phyloP scores from a whole-genome alignment of 1,140 invertebrate genomes.

The Cataglyphis hispanica region DNA sequence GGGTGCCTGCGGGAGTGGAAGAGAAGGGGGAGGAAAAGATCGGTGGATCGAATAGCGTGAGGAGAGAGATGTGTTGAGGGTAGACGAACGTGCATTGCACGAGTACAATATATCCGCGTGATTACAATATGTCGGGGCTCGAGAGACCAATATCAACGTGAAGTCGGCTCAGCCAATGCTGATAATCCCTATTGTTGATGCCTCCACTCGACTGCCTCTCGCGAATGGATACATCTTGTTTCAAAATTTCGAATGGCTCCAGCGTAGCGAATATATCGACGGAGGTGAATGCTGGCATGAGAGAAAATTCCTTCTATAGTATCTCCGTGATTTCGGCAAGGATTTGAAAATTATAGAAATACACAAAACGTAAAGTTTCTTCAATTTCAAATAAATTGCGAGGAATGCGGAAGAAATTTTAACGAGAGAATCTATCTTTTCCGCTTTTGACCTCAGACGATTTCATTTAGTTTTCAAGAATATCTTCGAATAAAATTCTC shows the following conservation, averaged over 20 bases:
- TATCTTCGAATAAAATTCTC: slow-evolving; percentile 2
- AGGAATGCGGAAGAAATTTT: slow-evolving; percentile 22
- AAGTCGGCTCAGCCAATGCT: slow-evolving; percentile 79
- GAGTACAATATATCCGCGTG: slow-evolving; percentile 82
- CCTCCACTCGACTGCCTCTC: slow-evolving; percentile 72
- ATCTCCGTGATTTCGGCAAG: background rate
- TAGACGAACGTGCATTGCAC: slow-evolving; percentile 75
- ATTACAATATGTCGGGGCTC: slow-evolving; percentile 83
- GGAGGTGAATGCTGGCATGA: background rate
- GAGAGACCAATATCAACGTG: slow-evolving; percentile 78
- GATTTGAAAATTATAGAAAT: slow-evolving; percentile 18
- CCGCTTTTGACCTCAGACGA: background rate
- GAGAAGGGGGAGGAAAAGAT: slow-evolving; percentile 21
- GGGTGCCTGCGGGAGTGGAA: slow-evolving; percentile 13
- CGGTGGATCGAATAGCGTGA: slow-evolving; percentile 34
- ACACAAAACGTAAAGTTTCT: background rate
- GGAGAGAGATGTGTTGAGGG: slow-evolving; percentile 69
- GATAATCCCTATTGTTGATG: slow-evolving; percentile 80
- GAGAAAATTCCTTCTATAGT: slow-evolving; percentile 18
- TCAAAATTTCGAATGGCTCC: slow-evolving; percentile 73
- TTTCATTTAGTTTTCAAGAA: background rate
- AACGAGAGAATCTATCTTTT: slow-evolving; percentile 25
- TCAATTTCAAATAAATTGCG: background rate
- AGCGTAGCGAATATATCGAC: slow-evolving; percentile 30
- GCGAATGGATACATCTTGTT: slow-evolving; percentile 73